A percentile compares a stretch with the other conserved stretches of the same genome.
Evolutionary conservation across 1,140 invertebrate genomes (phyloP).

Genomic region (Artemia franciscana): DNA sequence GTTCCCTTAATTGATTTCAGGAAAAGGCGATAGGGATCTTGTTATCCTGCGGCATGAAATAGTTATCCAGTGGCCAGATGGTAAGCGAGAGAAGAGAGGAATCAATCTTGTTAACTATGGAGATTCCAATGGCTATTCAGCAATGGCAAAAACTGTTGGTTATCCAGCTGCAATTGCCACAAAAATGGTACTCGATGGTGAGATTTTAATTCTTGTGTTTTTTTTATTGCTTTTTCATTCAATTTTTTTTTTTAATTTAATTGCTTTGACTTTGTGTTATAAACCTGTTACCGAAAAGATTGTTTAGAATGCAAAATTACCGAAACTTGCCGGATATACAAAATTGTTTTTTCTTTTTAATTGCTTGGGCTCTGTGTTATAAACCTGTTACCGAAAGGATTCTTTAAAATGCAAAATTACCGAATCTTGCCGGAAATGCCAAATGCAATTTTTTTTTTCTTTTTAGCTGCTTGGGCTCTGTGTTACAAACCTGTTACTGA

Average conservation of each 20-base stretch:
- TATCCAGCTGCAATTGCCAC: constrained; percentile 85
- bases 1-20: constrained; percentile 21
- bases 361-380: too few relatives aligned
- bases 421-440: too few relatives aligned
- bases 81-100: constrained; percentile 49
- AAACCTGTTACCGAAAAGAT: too few relatives aligned
- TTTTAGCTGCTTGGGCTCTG: too few relatives aligned
- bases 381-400: too few relatives aligned
- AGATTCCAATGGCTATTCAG: constrained; percentile 57
- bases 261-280: too few relatives aligned
- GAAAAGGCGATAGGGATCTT: constrained; percentile 66
- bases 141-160: constrained; percentile 94
- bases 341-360: too few relatives aligned
- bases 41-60: constrained; percentile 84
- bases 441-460: too few relatives aligned
- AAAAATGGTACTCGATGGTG: constrained; percentile 90
- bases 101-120: constrained; percentile 89
- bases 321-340: too few relatives aligned
- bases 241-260: neutral
- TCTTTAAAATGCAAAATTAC: too few relatives aligned
- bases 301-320: too few relatives aligned
- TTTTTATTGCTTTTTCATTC: neutral
- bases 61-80: constrained; percentile 72
- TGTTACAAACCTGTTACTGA: too few relatives aligned
- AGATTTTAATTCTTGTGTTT: constrained; percentile 9